These are phyloP conservation scores for Lordiphosa mommai DNA, from an alignment of 1,140 invertebrate species.

Conservation along the genomic window DNA sequence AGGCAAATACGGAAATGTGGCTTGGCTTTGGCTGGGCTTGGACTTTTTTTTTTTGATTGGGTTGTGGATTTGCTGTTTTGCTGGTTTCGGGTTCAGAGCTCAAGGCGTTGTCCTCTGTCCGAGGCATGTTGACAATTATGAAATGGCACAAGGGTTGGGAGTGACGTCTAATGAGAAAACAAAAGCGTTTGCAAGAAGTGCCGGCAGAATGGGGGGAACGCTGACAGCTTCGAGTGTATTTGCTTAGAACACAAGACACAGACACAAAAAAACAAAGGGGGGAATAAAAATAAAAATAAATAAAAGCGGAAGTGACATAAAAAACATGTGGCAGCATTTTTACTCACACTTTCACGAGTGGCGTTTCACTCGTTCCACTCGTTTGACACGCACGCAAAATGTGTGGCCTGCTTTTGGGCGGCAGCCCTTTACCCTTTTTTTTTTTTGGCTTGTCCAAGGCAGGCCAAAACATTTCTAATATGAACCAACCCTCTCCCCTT, in stretches of 20 bases:
- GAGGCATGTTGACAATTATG: constrained; percentile 55
- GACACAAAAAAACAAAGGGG: neutral
- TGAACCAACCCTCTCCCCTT: neutral
- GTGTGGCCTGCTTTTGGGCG: constrained; percentile 52
- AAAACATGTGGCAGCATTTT: constrained; percentile 73
- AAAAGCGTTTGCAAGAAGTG: constrained; percentile 29
- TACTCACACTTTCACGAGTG: neutral
- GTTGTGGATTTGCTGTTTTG: constrained; percentile 22
- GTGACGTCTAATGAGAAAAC: constrained; percentile 57
- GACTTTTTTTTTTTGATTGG: constrained; percentile 3
- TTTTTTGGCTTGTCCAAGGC: constrained; percentile 9
- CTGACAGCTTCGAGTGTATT: constrained; percentile 32
- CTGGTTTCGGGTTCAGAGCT: constrained; percentile 22
- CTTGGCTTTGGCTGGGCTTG: constrained; percentile 10
- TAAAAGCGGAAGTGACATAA: constrained; percentile 71
- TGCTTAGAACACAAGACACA: neutral
- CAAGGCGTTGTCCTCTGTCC: constrained; percentile 4
- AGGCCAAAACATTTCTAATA: constrained; percentile 38
- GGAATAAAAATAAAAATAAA: constrained; percentile 58
- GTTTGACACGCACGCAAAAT: constrained; percentile 64
- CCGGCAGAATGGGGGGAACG: neutral
- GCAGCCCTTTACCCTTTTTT: constrained; percentile 22
- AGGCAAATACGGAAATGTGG: constrained; percentile 41
- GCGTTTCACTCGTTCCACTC: neutral
- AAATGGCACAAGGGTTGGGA: constrained; percentile 12